phyloP scores from a whole-genome alignment of 2,888 invertebrate species.

The Mythimna loreyi region DNA sequence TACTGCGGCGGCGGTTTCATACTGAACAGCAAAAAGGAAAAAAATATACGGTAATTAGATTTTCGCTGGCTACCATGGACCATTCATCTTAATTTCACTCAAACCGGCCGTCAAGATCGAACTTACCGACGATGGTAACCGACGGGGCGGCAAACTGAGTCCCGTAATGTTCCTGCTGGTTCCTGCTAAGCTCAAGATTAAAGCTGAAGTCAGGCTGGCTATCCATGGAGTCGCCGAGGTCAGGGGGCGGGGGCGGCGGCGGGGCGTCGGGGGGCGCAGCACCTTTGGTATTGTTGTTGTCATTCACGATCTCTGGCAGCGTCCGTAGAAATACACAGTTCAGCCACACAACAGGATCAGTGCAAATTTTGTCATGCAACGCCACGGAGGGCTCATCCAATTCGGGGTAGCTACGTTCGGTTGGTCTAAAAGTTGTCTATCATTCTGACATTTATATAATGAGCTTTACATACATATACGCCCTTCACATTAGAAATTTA shows the following conservation, averaged over 20 bases:
- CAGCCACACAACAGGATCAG: slow-evolving; percentile 59
- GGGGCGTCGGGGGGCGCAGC: slow-evolving; percentile 87
- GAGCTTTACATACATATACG: too few species aligned
- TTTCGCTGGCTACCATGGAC: too few species aligned
- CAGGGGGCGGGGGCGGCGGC: slow-evolving; percentile 89
- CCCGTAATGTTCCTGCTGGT: slow-evolving; percentile 94
- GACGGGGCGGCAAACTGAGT: slow-evolving; percentile 91
- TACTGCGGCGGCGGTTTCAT: too few species aligned
- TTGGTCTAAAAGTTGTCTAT: slow-evolving; percentile 17
- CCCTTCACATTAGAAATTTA: too few species aligned
- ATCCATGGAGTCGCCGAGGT: slow-evolving; percentile 80
- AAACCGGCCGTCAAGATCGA: slow-evolving; percentile 1
- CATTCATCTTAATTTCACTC: neutral
- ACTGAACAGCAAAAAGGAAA: too few species aligned
- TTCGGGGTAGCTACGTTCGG: slow-evolving; percentile 6
- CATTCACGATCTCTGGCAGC: slow-evolving; percentile 81
- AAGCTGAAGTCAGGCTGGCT: slow-evolving; percentile 90
- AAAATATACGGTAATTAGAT: too few species aligned
- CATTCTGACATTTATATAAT: slow-evolving; percentile 7
- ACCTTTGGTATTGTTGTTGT: slow-evolving; percentile 81
- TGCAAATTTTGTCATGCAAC: slow-evolving; percentile 57
- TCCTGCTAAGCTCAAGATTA: slow-evolving; percentile 93
- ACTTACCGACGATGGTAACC: slow-evolving; percentile 88
- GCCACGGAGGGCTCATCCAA: slow-evolving; percentile 25
- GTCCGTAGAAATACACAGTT: slow-evolving; percentile 74